Conservation (phyloP, 1,140 invertebrate genomes). For the Helicoverpa armigera region DNA sequence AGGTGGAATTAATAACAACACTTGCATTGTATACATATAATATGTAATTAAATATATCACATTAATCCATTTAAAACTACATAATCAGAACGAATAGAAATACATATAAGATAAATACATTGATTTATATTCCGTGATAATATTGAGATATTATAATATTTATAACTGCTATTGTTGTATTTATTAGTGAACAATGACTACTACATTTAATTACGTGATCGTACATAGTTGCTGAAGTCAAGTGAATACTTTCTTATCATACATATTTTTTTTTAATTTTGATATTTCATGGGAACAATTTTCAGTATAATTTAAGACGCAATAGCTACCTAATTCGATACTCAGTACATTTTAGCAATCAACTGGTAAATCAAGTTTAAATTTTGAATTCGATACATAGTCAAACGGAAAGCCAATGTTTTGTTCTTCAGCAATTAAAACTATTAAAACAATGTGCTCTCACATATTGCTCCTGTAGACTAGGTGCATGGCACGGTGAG, state of each 20-base stretch:
- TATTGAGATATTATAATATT: slow-evolving; percentile 8
- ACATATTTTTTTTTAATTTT: not conserved
- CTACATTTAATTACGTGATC: not conserved
- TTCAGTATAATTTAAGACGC: slow-evolving; percentile 3
- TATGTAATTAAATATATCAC: slow-evolving; percentile 56
- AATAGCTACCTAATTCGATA: slow-evolving; percentile 20
- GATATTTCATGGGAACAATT: slow-evolving; percentile 21
- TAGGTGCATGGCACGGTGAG: slow-evolving; percentile 56
- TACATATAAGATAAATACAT: slow-evolving; percentile 47
- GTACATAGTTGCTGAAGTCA: not conserved
- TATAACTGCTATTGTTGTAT: not conserved
- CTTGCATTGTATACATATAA: slow-evolving; percentile 53
- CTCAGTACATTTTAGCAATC: slow-evolving; percentile 6
- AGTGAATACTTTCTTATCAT: not conserved
- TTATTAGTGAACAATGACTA: not conserved
- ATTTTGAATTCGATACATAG: not conserved
- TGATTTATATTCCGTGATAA: slow-evolving; percentile 22
- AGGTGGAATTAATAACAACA: slow-evolving; percentile 41
- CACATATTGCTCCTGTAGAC: slow-evolving; percentile 20
- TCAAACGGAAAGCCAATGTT: not conserved
- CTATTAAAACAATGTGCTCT: not conserved
- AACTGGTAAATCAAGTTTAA: slow-evolving; percentile 8
- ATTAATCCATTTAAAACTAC: slow-evolving; percentile 50
- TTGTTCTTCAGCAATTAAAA: not conserved
- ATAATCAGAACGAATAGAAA: slow-evolving; percentile 22